Base-by-base conservation (phyloP, 2,888 invertebrate species). In the Noctua fimbriata region DNA sequence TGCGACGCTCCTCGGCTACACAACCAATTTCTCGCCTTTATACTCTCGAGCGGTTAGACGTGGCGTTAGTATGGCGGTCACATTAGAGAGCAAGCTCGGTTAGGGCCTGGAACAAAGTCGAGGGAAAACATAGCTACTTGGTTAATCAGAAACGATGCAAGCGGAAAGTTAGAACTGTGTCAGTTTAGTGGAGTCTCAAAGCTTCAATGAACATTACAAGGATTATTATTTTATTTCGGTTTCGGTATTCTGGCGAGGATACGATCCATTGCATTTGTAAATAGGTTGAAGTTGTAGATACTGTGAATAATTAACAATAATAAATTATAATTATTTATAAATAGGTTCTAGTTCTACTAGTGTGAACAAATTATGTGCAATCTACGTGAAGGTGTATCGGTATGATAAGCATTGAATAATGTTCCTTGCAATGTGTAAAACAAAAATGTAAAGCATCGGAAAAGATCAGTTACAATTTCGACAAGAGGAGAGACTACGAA, bases 41-140 rank as follows among this genome's bases (percentile, higher is more conserved):
- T 93, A 94, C 95, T 95, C 96, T 94, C 93, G 93, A 93, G 94
- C 94, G 94, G 92, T 97, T 96, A 97, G 94, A 93, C 95, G 93
- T 94, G 95, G 94, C 96, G 96, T 97, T 97, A 97, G 97, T 97
- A 96, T 95, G 92, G 97, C 96, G 95, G 93, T 97, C 97, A 97
- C 97, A 97, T 96, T 96, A 97, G 93, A 95, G 97, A 95, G 96
- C 97, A 97, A 97, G 97, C 97, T 96, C 97, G 97, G 97, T 97
- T 97, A 97, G 96, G 95, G 97, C 97, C 97, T 97, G 97, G 95
- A 97, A 97, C 97, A 97, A 96, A 96, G 95, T 97, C 93, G 95
- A 96, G 95, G 96, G 96, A 96, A 96, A 96, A 96, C 95, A 93
- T 89, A 94, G 94, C 96, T 95, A 95, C 96, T 91, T 92, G 93